Base-by-base conservation (phyloP, 1,140 invertebrate genomes). In the Brachionus sp. region DNA sequence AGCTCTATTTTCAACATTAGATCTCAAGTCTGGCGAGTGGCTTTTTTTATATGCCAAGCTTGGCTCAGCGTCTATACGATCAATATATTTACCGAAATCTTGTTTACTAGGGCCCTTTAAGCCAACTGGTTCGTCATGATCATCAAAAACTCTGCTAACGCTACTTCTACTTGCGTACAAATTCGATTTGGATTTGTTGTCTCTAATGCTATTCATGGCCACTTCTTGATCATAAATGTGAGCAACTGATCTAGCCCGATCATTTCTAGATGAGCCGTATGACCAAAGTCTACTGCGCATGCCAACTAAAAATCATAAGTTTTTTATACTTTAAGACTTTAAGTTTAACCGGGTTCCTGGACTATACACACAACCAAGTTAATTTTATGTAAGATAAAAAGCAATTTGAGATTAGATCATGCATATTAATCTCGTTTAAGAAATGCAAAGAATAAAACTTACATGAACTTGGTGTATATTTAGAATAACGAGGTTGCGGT, bases 201-300 rank as follows among this genome's bases (percentile, higher is more conserved):
- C 42, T 46, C 42, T 33, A 46, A 75, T 44, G 25, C 42, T 75
- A 46, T 75, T 75, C 42, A 75, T 44, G 5, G 70, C 70, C 4
- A 75, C 39, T 75, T 75, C 70, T 75, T 75, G 70, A 46, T 75
- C 70, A 29, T 75, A 75, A 25, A 75, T 75, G 44, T 75, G 70
- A 44, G 70, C 70, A 10, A 75, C 70, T 10, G 70, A 75, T 46
- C 70, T 10, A n/a, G 70, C 70, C 23, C 70, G 70, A 75, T 75
- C 70, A 35, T 46, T 75, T 75, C 70, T 75, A 46, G 39, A 42
- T 50, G 70, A 75, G 25, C 70, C 70, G 23, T 75, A 75, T 46
- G 70, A 75, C 70, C 70, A 75, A 75, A 75, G 39, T 75, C 70
- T 75, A 46, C 44, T 75, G n/a, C 25, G 19, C 16, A 75, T 44